Conservation (phyloP, 2,113 vertebrate species). For the zebrafish (Danio rerio) region GRCz12tu NC_133177.1:18256001-18256500, state of each 20-base stretch:
- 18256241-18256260: conserved; percentile 48
- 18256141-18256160: conserved; percentile 37
- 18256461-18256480: conserved; percentile 53
- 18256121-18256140: conserved; percentile 11
- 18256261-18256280: conserved; percentile 61
- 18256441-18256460: conserved; percentile 66
- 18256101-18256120: conserved; percentile 37
- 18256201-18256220: conserved; percentile 38
- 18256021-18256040: conserved; percentile 15
- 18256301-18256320: conserved; percentile 67
- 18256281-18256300: conserved; percentile 47
- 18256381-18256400: conserved; percentile 56
- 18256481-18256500: conserved; percentile 58
- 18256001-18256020: background rate
- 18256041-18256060: conserved; percentile 12
- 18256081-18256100: conserved; percentile 36
- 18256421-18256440: conserved; percentile 77
- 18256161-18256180: background rate
- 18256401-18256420: conserved; percentile 65
- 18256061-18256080: conserved; percentile 26
- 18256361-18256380: conserved; percentile 53
- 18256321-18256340: conserved; percentile 61
- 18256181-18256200: background rate
- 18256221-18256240: conserved; percentile 43
- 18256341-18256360: conserved; percentile 58